Base-by-base conservation (phyloP, 37 sponge, comb jelly and placozoan genomes). In the Geodia barretti region DNA sequence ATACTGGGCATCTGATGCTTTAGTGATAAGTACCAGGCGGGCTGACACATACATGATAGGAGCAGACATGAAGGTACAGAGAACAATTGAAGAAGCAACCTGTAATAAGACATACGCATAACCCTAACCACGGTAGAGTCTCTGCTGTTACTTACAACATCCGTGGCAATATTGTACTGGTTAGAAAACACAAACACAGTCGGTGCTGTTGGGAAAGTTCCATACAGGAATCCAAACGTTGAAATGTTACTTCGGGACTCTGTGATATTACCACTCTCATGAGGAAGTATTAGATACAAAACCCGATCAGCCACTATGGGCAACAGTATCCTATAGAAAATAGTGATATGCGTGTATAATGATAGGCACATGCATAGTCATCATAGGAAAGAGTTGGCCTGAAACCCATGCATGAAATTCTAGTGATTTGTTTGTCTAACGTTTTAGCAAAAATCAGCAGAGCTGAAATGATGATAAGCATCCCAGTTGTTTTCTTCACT, bases 141-240 rank as follows among this genome's bases (percentile, higher is more conserved):
- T 36, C 14, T 34, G 17, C 40, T 72, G 19, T 14, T 24, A 75
- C 72, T 81, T 33, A 92, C 92, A n/a, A 87, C 38, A 54, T 83
- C 72, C 60, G 75, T 73, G 41, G 73, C 88, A 41, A 79, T 39
- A 54, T 36, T 26, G 63, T 87, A 92, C 33, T 79, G 82, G 19
- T 54, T 66, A 32, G 92, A 68, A 68, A 78, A 92, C 20, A 92
- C 77, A 72, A 92, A 84, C 54, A 92, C 87, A 65, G 87, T 83
- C 2, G 92, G 92, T 19, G 92, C 87, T 1, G 92, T 92, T 32
- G 92, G 92, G 74, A 92, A 83, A 20, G 88, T 92, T 29, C 92
- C 88, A 1, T 80, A 81, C 24, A 87, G 80, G 36, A 92, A 92
- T 0, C 87, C 88, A 74, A 92, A 92, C 20, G 87, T 76, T 5